phyloP scores from a whole-genome alignment of 2,797 vertebrate genomes.

The Antennarius maculatus region DNA sequence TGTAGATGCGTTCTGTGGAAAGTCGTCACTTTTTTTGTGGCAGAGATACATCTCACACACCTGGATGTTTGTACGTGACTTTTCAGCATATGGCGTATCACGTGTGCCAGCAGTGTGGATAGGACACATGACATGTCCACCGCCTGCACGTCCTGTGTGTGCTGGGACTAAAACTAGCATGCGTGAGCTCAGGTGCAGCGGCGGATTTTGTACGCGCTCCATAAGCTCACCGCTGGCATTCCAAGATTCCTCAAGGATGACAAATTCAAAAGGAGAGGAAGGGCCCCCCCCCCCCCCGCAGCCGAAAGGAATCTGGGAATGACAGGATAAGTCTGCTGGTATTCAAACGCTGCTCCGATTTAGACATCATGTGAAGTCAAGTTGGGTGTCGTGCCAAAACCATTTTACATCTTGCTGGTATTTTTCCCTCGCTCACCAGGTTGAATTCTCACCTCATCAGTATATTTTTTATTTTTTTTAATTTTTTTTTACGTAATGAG shows the following conservation, averaged over 20 bases:
- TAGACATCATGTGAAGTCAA: slow-evolving; percentile 58
- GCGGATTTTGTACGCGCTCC: slow-evolving; percentile 22
- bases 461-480: too few relatives aligned
- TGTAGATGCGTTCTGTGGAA: slow-evolving; percentile 17
- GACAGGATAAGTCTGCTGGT: slow-evolving; percentile 42
- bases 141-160: slow-evolving; percentile 21
- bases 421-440: slow-evolving; percentile 19
- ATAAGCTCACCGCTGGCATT: slow-evolving; percentile 49
- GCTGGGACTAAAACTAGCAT: background rate
- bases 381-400: slow-evolving; percentile 43
- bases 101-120: slow-evolving; percentile 48
- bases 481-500: slow-evolving; percentile 19
- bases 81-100: slow-evolving; percentile 35
- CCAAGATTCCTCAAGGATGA: slow-evolving; percentile 64
- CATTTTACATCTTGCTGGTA: slow-evolving; percentile 34
- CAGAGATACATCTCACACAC: too few relatives aligned
- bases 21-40: slow-evolving; percentile 38
- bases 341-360: slow-evolving; percentile 63
- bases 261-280: slow-evolving; percentile 54
- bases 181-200: slow-evolving; percentile 47
- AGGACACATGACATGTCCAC: slow-evolving; percentile 33
- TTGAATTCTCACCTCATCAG: slow-evolving; percentile 22
- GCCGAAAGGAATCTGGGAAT: slow-evolving; percentile 60
- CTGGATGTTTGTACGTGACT: slow-evolving; percentile 37
- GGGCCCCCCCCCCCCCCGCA: slow-evolving; percentile 1